Evolutionary conservation across 2,888 invertebrate genomes (phyloP), one percentile per base, ranked within the genome.

Genomic region (Parthenolecanium corni): DNA sequence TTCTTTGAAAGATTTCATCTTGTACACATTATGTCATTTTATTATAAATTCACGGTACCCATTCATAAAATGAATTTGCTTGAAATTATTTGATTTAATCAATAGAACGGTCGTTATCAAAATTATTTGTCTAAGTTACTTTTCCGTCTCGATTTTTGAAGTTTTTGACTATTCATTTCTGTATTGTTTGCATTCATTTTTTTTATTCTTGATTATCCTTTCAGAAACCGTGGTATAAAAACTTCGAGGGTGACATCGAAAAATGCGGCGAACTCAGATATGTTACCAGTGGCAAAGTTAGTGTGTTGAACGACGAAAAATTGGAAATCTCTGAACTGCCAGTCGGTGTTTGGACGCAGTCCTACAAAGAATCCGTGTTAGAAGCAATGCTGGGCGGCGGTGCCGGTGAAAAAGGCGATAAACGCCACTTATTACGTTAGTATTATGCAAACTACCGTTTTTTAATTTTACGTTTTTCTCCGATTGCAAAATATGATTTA

Each of bases 251-350:
- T 1, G 79, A 80, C 0, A 82, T 93, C 61, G 86, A 88, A 58
- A 79, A 81, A 52, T 80, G 85, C 64, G 85, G 86, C 9, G 85
- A 86, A 64, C 77, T 76, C 12, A 82, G 88, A 66, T 88, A 82
- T 71, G 80, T 87, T 0, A 78, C 79, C 42, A 83, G 84, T 70
- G 97, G 98, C 20, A 95, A 94, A 74, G 81, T 94, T 21, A 80
- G 88, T 56, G 78, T 92, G 56, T 76, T 94, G 61, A 84, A 84
- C 64, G 80, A 82, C 2, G 85, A 85, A 49, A 86, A 84, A 71
- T 74, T 98, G 2, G 97, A 98, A 77, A 97, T 99, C 66, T 89
- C 93, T 0, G 98, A 99, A 74, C 78, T 98, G 66, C 98, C 98
- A 0, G 75, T 98, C 62, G 87, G 91, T 18, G 80, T 80, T 0